Evolutionary conservation across 2,113 vertebrate species (phyloP), one percentile per base, ranked within the genome.

Genomic region (Hiodon tergisus): DNA sequence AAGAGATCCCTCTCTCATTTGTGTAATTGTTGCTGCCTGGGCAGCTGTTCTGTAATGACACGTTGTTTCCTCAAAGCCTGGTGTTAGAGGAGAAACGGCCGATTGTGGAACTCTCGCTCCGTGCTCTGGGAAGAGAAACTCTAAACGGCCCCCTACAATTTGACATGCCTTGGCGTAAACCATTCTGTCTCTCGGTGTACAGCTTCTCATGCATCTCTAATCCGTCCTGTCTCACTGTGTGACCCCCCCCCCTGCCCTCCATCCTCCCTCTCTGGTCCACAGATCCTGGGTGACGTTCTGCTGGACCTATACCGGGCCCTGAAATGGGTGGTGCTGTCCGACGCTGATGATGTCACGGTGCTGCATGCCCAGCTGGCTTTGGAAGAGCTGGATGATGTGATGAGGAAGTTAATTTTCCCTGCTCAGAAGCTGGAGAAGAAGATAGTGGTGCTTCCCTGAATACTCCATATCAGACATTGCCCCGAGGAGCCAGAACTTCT

Each of bases 331-430:
- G 89, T 84, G 10, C 61, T 2, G 6, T 81, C 81, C 0, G 96
- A 99, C 81, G 80, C 80, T 0, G 97, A 99, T 1, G 81, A 89
- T 0, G 85, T 94, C 0, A 69, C 92, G 0, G 91, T 90, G 78
- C 91, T 98, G 16, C 97, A 99, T 0, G 96, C 95, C 0, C 96
- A 93, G 82, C 88, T 98, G 76, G 95, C 95, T 0, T 85, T 99
- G 85, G 92, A 97, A 80, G 96, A 99, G 82, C 88, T 99, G 13
- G 93, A 95, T 2, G 7, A 83, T 0, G 83, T 94, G 3, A 81
- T 98, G 89, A 91, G 86, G 84, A 88, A 83, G 69, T 87, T 89
- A 81, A 87, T 98, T 46, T 98, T 98, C 80, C 96, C 96, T 0
- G 82, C 90, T 0, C 95, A 92, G 83, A 89, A 86, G 3, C 87